phyloP scores from a whole-genome alignment of 2,113 vertebrate genomes.

The Aviceda subcristata region DNA sequence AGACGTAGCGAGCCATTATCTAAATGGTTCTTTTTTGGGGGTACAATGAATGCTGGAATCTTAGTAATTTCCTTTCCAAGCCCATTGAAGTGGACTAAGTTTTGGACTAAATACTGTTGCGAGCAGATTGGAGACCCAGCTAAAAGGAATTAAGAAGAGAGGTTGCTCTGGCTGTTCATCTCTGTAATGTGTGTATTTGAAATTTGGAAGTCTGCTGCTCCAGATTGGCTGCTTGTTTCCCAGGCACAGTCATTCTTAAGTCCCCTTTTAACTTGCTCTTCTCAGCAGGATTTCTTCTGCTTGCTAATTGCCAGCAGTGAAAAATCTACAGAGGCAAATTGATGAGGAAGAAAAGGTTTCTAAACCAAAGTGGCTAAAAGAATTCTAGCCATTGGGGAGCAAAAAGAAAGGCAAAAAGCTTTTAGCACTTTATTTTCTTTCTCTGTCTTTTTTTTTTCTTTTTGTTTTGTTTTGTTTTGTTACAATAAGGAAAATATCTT shows the following conservation, averaged over 20 bases:
- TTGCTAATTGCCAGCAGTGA: conserved; percentile 44
- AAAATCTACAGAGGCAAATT: conserved; percentile 27
- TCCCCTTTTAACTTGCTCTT: conserved; percentile 25
- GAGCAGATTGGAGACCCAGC: conserved; percentile 33
- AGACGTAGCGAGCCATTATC: not conserved
- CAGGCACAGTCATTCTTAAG: conserved; percentile 10
- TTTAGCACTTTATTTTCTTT: not conserved
- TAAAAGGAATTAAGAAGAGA: conserved; percentile 37
- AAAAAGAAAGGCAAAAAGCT: not conserved
- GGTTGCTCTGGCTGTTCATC: conserved; percentile 8
- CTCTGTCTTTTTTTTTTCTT: not conserved
- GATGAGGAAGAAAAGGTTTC: conserved; percentile 26
- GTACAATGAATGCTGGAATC: not conserved
- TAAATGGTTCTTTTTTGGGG: conserved; percentile 5
- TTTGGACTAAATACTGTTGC: conserved; percentile 3
- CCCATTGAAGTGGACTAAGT: conserved; percentile 12
- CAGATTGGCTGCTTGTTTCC: conserved; percentile 30
- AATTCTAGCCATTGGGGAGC: not conserved
- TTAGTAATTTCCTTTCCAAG: conserved; percentile 3
- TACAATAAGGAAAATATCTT: not conserved
- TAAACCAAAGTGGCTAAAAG: not conserved
- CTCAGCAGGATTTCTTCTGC: conserved; percentile 51
- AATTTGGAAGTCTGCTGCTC: conserved; percentile 28
- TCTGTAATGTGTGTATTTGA: conserved; percentile 10
- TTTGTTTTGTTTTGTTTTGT: not conserved